Conservation (phyloP, 92 coral and sea anemone genomes). For the Heteractis magnifica region DNA sequence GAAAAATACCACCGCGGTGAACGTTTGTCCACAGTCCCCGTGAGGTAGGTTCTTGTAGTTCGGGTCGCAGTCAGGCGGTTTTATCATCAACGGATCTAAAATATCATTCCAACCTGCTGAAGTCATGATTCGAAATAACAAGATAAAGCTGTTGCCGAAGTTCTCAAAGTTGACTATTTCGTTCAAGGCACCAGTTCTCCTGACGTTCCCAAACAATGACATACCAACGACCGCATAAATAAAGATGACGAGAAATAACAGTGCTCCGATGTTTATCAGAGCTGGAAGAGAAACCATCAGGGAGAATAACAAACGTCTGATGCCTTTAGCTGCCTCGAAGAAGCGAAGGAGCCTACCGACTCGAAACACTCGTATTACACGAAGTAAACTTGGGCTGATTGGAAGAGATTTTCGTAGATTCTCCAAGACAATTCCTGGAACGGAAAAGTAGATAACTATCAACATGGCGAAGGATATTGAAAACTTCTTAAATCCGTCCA, state of each 20-base stretch:
- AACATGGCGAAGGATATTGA: background rate
- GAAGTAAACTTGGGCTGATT: conserved; percentile 83
- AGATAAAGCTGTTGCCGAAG: conserved; percentile 75
- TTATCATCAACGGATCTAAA: conserved; percentile 82
- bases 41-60: conserved; percentile 62
- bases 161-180: conserved; percentile 94
- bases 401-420: conserved; percentile 57
- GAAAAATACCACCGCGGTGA: conserved; percentile 60
- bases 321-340: conserved; percentile 91
- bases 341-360: conserved; percentile 86
- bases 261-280: conserved; percentile 83
- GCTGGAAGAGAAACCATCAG: conserved; percentile 86
- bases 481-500: background rate
- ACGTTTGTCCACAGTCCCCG: conserved; percentile 81
- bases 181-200: conserved; percentile 86
- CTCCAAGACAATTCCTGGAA: conserved; percentile 66
- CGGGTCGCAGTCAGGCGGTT: conserved; percentile 86
- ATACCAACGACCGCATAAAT: conserved; percentile 93
- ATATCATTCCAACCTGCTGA: conserved; percentile 99
- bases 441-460: background rate
- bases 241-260: conserved; percentile 82
- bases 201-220: conserved; percentile 87
- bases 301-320: conserved; percentile 81
- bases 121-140: conserved; percentile 89
- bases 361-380: conserved; percentile 89